Base-by-base conservation (phyloP, 2,113 vertebrate genomes). In the Tachysurus vachellii region DNA sequence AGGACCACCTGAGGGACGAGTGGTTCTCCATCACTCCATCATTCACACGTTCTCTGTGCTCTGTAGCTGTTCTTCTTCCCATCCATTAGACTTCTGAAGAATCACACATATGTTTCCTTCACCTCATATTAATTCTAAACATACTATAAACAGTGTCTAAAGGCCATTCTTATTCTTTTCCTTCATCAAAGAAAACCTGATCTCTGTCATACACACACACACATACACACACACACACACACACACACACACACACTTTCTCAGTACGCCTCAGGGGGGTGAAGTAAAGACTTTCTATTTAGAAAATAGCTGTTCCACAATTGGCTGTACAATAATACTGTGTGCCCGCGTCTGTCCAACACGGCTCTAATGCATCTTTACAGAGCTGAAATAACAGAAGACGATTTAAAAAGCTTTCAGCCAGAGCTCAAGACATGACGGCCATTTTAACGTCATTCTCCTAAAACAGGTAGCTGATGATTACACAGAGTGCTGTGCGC, bases 401-500 rank as follows among this genome's bases (percentile, higher is more conserved):
- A 47, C 31, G 4, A 81, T 86, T 86, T 86, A 47, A 81, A 86
- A 86, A 57, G 85, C 85, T 86, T 80, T 81, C 54, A 86, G 64
- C 50, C 4, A 1, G 21, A 57, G 83, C 68, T 11, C 31, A 36
- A 84, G 31, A 21, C 50, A 4, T 54, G 12, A 31, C 16, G 28
- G 28, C 59, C 50, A 36, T 77, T 79, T 64, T 11, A 28, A 23
- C 42, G 10, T 31, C 36, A 28, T 75, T 85, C 36, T 50, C 59
- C 57, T 79, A 70, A 54, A 80, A 68, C 61, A 68, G 62, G 76
- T 70, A 26, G 28, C 50, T 54, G 57, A 66, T 79, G 84, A 64
- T 85, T 66, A 54, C 44, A 23, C 47, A 47, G 23, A 47, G 36
- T 36, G 36, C 36, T 1, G 56, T 44, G 42, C 31, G 56, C 31